Evolutionary conservation across 2,113 vertebrate genomes (phyloP).

Genomic region (Oryzias javanicus): DNA sequence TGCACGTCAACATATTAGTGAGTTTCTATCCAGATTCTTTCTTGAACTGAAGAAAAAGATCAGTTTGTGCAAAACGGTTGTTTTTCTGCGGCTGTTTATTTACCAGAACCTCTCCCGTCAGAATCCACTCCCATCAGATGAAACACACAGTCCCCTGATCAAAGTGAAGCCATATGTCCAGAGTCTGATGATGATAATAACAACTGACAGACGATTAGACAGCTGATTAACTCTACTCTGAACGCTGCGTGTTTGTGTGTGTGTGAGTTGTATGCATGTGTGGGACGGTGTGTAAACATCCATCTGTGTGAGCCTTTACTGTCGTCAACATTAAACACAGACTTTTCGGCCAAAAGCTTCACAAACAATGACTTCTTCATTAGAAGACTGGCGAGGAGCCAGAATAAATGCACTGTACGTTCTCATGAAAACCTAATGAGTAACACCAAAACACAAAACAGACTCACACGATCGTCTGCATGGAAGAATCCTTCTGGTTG

Average conservation of each 20-base stretch:
- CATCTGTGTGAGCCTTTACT: slow-evolving; percentile 38
- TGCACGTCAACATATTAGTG: too few species aligned
- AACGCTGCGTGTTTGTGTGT: slow-evolving; percentile 26
- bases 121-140: slow-evolving; percentile 4
- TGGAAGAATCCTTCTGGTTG: too few species aligned
- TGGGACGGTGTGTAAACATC: slow-evolving; percentile 36
- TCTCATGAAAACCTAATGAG: too few species aligned
- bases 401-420: too few species aligned
- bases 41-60: too few species aligned
- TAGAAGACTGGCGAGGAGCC: too few species aligned
- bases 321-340: slow-evolving; percentile 41
- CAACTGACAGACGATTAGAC: slow-evolving; percentile 60
- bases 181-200: slow-evolving; percentile 41
- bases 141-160: slow-evolving; percentile 35
- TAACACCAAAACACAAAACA: too few species aligned
- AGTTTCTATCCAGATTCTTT: too few species aligned
- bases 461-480: too few species aligned
- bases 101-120: slow-evolving; percentile 1
- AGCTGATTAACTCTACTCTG: slow-evolving; percentile 53
- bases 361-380: too few species aligned
- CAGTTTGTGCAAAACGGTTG: too few species aligned
- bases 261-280: slow-evolving; percentile 25
- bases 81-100: too few species aligned
- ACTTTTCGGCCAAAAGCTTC: slow-evolving; percentile 25
- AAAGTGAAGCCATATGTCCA: slow-evolving; percentile 50